Evolutionary conservation across 2,797 vertebrate species (phyloP).

Genomic region (Urosaurus nigricauda): DNA sequence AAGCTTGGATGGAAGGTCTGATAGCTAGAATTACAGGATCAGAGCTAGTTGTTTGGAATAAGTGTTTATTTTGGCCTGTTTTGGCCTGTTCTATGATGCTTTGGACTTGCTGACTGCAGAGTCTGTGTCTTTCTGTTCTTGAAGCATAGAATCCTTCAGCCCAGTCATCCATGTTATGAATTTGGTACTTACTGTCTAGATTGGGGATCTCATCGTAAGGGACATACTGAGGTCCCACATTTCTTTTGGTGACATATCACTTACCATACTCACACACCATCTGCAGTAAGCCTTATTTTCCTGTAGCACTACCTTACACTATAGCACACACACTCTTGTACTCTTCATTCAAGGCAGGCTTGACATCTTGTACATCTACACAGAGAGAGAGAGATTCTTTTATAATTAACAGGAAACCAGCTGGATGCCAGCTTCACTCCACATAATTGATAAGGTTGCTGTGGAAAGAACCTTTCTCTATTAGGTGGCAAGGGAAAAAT

Average conservation of each 20-base stretch:
- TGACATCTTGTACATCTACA: background rate
- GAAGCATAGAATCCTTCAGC: background rate
- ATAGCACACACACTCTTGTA: background rate
- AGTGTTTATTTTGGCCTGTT: too few relatives aligned
- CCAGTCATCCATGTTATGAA: background rate
- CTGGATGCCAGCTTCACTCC: background rate
- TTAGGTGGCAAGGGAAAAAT: background rate
- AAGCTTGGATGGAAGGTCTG: too few relatives aligned
- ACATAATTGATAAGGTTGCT: background rate
- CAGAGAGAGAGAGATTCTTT: background rate
- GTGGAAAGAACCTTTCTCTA: background rate
- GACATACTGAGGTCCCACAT: background rate
- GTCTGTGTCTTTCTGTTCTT: too few relatives aligned
- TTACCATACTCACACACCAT: too few relatives aligned
- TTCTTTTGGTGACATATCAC: too few relatives aligned
- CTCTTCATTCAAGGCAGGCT: background rate
- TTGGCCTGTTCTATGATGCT: too few relatives aligned
- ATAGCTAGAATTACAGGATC: too few relatives aligned
- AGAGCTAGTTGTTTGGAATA: too few relatives aligned
- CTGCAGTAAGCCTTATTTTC: too few relatives aligned
- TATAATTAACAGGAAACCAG: background rate
- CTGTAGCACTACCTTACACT: too few relatives aligned
- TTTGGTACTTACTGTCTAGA: background rate
- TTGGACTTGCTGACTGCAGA: too few relatives aligned
- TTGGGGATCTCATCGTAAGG: background rate